Conservation (phyloP, 92 coral and sea anemone species). For the Meandrina meandrites region DNA sequence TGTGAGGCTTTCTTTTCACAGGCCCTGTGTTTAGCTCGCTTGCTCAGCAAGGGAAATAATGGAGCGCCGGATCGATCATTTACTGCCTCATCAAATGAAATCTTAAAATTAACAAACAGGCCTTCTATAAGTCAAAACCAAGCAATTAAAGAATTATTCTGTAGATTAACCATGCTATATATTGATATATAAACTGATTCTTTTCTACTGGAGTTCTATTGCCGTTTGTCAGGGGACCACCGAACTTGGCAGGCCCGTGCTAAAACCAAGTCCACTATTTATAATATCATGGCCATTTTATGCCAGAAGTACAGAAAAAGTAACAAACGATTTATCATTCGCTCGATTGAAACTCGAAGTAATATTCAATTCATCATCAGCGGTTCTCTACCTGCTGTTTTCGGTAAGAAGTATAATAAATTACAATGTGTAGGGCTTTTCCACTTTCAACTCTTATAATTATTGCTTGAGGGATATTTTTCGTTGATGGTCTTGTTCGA, state of each 20-base stretch:
- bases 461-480: neutral
- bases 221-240: neutral
- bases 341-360: neutral
- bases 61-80: neutral
- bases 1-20: neutral
- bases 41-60: neutral
- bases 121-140: neutral
- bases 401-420: neutral
- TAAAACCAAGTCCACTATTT: neutral
- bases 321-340: neutral
- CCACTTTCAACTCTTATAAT: neutral
- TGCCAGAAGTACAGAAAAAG: neutral
- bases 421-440: neutral
- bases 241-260: conserved; percentile 5
- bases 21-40: neutral
- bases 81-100: neutral
- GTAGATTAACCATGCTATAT: conserved; percentile 3
- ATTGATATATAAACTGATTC: neutral
- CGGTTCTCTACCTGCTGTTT: neutral
- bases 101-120: conserved; percentile 26
- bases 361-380: neutral
- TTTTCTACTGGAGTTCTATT: neutral
- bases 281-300: conserved; percentile 6
- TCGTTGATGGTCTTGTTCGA: neutral
- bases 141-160: conserved; percentile 40